Conservation (phyloP, 2,797 vertebrate genomes). For the Stomatorhinus walkeri region DNA sequence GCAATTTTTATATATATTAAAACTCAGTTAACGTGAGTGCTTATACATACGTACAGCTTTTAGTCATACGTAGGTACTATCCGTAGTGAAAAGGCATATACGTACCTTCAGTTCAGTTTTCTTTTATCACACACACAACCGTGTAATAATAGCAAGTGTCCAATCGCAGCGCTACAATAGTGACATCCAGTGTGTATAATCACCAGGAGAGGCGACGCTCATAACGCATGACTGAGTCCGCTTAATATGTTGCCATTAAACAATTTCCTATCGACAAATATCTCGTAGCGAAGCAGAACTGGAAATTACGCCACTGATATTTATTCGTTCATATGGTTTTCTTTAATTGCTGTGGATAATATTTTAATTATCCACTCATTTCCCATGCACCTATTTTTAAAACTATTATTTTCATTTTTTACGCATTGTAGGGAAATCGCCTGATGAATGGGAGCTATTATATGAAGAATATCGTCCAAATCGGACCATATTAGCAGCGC, state of each 20-base stretch:
- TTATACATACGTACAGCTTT: not conserved
- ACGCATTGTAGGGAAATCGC: not conserved
- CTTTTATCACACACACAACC: constrained; percentile 9
- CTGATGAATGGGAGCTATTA: not conserved
- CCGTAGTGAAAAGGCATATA: not conserved
- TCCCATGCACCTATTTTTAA: not conserved
- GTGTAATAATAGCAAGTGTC: not conserved
- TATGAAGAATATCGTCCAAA: not conserved
- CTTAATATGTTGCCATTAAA: not conserved
- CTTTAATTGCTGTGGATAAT: not conserved
- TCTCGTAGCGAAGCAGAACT: not conserved
- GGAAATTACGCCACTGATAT: not conserved
- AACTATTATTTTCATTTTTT: not conserved
- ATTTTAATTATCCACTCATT: not conserved
- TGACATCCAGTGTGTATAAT: constrained; percentile 59
- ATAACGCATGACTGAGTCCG: not conserved
- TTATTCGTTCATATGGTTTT: not conserved
- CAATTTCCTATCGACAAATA: not conserved
- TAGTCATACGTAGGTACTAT: not conserved
- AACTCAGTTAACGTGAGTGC: not conserved
- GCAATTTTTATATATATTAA: not conserved
- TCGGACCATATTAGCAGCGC: constrained; percentile 1
- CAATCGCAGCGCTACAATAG: constrained; percentile 46
- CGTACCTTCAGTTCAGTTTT: not conserved
- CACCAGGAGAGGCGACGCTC: not conserved